A percentile compares a stretch with the other conserved stretches of the same genome.
These are phyloP conservation scores for Morelia viridis DNA, from an alignment of 2,797 vertebrate species.

Conservation along the genomic window DNA sequence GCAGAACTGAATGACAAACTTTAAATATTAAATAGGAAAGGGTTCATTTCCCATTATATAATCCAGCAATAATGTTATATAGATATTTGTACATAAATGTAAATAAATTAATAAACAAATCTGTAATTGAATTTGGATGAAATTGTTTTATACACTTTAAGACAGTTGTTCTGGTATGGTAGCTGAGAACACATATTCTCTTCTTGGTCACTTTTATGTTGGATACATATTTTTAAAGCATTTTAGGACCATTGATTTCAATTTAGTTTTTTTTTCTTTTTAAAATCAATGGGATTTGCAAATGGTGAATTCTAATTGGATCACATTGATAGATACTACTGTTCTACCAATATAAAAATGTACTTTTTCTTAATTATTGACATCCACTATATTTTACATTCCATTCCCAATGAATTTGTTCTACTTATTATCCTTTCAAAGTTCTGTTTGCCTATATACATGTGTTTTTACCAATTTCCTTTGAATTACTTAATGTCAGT, in stretches of 20 bases:
- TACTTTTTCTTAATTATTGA: background rate
- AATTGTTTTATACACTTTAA: background rate
- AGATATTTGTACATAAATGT: background rate
- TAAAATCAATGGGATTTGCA: background rate
- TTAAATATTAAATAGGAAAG: background rate
- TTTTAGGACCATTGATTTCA: constrained; percentile 6
- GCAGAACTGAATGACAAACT: background rate
- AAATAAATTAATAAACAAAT: background rate
- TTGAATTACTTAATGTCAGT: constrained; percentile 36
- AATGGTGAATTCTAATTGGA: background rate
- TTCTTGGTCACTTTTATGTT: background rate
- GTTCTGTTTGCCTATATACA: constrained; percentile 17
- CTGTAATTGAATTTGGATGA: background rate
- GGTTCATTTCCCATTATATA: background rate
- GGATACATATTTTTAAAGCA: background rate
- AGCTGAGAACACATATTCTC: background rate
- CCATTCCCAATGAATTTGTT: constrained; percentile 43
- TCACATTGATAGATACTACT: background rate
- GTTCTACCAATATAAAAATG: background rate
- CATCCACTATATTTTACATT: constrained; percentile 3
- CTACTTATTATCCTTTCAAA: constrained; percentile 36
- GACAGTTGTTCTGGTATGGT: background rate
- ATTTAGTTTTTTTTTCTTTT: background rate
- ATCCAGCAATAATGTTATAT: background rate
- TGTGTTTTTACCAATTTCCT: constrained; percentile 41